These are phyloP conservation scores for Andrena hattorfiana DNA, from an alignment of 2,888 invertebrate species.

Conservation along the genomic window DNA sequence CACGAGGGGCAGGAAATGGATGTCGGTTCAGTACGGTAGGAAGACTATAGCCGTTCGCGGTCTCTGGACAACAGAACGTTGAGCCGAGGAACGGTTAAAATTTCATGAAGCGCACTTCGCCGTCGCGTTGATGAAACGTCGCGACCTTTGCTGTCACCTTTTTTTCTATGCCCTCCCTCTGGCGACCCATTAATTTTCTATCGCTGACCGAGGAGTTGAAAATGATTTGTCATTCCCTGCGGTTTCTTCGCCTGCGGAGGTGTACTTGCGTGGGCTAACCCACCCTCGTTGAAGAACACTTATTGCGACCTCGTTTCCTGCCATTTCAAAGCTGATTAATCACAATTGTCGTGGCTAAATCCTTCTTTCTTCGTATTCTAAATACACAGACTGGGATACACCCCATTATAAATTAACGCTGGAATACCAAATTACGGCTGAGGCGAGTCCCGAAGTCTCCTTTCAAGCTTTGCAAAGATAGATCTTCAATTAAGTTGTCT, in stretches of 20 bases:
- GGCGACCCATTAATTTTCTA: constrained; percentile 25
- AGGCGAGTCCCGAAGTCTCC: too few species aligned
- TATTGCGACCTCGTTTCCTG: background rate
- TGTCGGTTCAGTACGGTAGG: constrained; percentile 31
- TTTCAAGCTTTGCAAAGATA: too few species aligned
- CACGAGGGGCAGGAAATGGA: constrained; percentile 29
- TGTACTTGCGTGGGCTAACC: background rate
- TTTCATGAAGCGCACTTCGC: constrained; percentile 48
- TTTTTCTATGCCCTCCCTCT: background rate
- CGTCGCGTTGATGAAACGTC: constrained; percentile 48
- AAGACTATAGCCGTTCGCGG: constrained; percentile 55
- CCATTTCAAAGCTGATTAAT: too few species aligned
- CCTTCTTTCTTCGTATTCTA: too few species aligned
- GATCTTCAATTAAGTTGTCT: too few species aligned
- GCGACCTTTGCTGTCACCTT: constrained; percentile 13
- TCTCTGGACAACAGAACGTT: constrained; percentile 50
- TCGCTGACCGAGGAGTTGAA: background rate
- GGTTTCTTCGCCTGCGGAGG: background rate
- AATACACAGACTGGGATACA: too few species aligned
- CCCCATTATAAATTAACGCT: too few species aligned
- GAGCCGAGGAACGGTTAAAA: constrained; percentile 42
- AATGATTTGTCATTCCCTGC: constrained; percentile 6
- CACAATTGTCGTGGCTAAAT: too few species aligned
- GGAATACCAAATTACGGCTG: too few species aligned
- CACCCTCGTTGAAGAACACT: background rate